Evolutionary conservation across 2,888 invertebrate genomes (phyloP).

Genomic region (Eilema caniola): DNA sequence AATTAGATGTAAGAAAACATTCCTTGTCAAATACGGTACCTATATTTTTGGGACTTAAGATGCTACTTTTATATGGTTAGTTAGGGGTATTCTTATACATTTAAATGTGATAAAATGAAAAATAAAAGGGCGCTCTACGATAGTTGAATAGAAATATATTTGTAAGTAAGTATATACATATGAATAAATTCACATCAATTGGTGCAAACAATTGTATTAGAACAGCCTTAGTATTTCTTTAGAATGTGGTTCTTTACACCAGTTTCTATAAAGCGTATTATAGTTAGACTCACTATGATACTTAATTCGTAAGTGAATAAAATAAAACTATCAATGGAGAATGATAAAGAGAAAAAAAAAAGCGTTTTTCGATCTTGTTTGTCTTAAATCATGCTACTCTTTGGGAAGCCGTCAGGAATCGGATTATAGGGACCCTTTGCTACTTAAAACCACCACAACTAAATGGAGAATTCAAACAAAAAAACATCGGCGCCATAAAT

Average conservation of each 20-base stretch:
- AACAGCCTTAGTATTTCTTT: background rate
- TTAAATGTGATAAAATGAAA: conserved; percentile 46
- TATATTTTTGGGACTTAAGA: conserved; percentile 9
- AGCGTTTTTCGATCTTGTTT: too few species aligned
- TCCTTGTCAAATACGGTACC: conserved; percentile 10
- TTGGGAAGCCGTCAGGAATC: too few species aligned
- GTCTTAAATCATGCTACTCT: too few species aligned
- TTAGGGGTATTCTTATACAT: conserved; percentile 31
- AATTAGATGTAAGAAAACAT: conserved; percentile 17
- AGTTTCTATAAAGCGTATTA: background rate
- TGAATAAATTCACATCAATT: background rate
- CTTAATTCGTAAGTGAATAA: too few species aligned
- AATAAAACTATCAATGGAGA: too few species aligned
- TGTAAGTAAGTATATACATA: background rate
- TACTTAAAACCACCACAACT: too few species aligned
- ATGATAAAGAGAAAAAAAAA: too few species aligned
- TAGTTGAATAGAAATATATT: conserved; percentile 14
- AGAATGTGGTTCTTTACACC: background rate
- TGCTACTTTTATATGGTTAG: conserved; percentile 10
- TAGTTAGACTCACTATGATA: too few species aligned
- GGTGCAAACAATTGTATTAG: background rate
- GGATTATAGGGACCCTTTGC: too few species aligned
- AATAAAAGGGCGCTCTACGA: conserved; percentile 35
- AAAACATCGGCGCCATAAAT: background rate
- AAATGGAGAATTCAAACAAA: too few species aligned